Base-by-base conservation (phyloP, 2,113 vertebrate genomes). In the Cavia aperea region DNA sequence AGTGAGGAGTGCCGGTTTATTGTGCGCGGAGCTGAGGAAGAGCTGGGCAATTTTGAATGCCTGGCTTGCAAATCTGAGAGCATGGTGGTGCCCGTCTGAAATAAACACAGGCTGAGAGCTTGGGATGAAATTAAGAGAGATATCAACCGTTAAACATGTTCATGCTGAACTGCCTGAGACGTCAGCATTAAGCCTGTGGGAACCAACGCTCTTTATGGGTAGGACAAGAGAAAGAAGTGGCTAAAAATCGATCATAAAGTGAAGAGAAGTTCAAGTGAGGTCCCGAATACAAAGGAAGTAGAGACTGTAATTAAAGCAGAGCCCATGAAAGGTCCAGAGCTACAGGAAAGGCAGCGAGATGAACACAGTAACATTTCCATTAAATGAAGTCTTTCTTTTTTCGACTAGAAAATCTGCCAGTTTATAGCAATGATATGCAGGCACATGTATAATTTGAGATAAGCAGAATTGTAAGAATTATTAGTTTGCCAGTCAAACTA, bases 311-410 rank as follows among this genome's bases (percentile, higher is more conserved):
- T 36, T 46, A 73, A 78, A 75, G 31, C 72, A 91, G 9, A 19
- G 62, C 72, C 46, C 60, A 5, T 58, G 51, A 56, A n/a, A 10
- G 81, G 23, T 73, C 88, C 36, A 91, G 85, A 36, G 19, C 19
- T 83, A 51, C 19, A 89, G 36, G 90, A 5, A 96, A 94, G 49
- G 78, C 12, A 78, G 43, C 11, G 62, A 94, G 90, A 86, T 49
- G 31, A 85, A 93, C 19, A 43, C 8, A 21, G 36, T 46, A 62
- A 94, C 88, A 70, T 23, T 36, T 77, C 26, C 31, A 62, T 26
- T 72, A 65, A 66, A 39, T 84, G 33, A 58, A 68, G 24, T 4
- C 33, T 91, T 75, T 62, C 36, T 90, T 83, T 81, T 81, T 33
- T 12, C 31, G 60, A 77, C 82, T 87, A 68, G 39, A 73, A 24